Base-by-base conservation (phyloP, 2,113 vertebrate genomes). In the Alosa alosa region DNA sequence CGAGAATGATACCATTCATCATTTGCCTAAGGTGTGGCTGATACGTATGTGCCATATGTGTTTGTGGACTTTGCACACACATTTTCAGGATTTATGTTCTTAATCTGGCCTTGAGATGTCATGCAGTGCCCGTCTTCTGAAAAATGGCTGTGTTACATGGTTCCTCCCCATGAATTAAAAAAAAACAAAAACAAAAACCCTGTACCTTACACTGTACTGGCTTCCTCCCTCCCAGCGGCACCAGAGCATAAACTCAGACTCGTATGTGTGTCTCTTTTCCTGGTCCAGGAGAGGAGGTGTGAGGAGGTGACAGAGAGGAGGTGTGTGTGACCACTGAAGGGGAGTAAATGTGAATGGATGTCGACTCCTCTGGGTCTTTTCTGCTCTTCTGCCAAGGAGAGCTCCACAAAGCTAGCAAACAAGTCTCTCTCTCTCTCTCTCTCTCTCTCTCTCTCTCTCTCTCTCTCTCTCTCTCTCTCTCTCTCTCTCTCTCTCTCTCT, bases 321-420 rank as follows among this genome's bases (percentile, higher is more conserved):
- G 50, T 25, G 25, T 78, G 72, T 78, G 72, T 41, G 72, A 17
- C 10, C 72, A 39, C 25, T 39, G 36, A 17, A 78, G 72, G 72
- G 39, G 36, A 78, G 25, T 13, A 78, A 78, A 39, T 78, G 36
- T 15, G 11, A 17, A 36, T 39, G 72, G 72, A 78, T 78, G 72
- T 6, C 15, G 72, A 78, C 15, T 78, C 72, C 72, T 78, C 36
- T 39, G 72, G 72, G 72, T 78, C 72, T 15, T 9, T 78, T 36
- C 13, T 9, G 10, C 11, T 3, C 31, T 4, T 78, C 72, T 78
- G 72, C 72, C 72, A 39, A 75, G 68, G 10, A 75, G 68, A 75
- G 68, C 68, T 75, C 68, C 9, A 9, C 64, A 72, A 72, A 75
- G 72, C 72, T 39, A 78, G 31, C 72, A 78, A 11, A 78, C 72